Evolutionary conservation across 2,888 invertebrate species (phyloP).

Genomic region (Caenorhabditis doughertyi): DNA sequence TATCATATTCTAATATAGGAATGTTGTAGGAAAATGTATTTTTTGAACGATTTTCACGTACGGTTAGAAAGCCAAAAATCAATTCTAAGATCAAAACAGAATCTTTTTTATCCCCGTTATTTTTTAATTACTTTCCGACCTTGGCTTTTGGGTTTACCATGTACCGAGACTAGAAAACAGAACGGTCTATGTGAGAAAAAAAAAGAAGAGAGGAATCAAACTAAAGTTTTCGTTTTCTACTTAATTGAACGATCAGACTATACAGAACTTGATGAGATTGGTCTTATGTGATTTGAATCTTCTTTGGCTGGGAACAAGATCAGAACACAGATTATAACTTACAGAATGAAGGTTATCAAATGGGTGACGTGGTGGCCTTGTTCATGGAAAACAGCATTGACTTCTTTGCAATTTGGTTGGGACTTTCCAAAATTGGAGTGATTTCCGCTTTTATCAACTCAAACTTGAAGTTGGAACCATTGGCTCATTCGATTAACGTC

Average conservation of each 20-base stretch:
- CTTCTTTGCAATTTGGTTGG: conserved; percentile 94
- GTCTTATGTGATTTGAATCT: conserved; percentile 1
- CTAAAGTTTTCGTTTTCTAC: conserved; percentile 1
- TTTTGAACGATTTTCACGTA: too few relatives aligned
- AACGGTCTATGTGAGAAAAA: background rate
- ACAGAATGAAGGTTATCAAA: conserved; percentile 73
- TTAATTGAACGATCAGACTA: conserved; percentile 21
- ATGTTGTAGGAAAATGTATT: background rate
- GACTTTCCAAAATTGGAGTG: conserved; percentile 88
- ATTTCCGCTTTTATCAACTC: conserved; percentile 92
- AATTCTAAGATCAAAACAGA: background rate
- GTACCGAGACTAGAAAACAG: background rate
- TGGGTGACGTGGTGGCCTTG: conserved; percentile 92
- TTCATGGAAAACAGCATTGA: conserved; percentile 95
- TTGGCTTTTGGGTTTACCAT: background rate
- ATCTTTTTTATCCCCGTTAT: background rate
- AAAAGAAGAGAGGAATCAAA: conserved; percentile 13
- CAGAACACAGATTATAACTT: conserved; percentile 46
- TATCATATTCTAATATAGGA: background rate
- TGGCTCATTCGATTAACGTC: conserved; percentile 91
- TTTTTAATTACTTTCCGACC: conserved; percentile 9
- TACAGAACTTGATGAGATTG: conserved; percentile 24
- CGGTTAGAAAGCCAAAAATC: too few relatives aligned
- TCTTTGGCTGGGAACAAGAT: background rate
- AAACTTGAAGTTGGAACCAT: conserved; percentile 90